A percentile compares a stretch with the other conserved stretches of the same genome.
These are phyloP conservation scores for Intellagama lesueurii DNA, from an alignment of 2,797 vertebrate species.

Conservation along the genomic window DNA sequence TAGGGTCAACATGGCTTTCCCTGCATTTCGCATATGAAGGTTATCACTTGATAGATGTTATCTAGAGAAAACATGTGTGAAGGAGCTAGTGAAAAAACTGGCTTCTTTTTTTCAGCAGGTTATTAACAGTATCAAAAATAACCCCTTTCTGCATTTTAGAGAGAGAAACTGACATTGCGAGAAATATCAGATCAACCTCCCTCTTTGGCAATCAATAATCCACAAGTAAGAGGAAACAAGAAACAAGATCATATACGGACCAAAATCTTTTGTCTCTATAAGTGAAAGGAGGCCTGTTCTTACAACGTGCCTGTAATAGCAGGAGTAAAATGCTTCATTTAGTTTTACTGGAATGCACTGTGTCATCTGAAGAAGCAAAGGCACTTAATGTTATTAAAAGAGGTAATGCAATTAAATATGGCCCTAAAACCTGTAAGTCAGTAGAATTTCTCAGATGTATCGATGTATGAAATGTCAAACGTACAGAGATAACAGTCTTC, in stretches of 20 bases:
- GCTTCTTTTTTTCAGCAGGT: neutral
- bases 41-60: neutral
- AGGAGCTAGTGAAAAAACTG: neutral
- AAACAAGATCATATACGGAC: neutral
- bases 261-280: conserved; percentile 16
- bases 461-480: conserved; percentile 4
- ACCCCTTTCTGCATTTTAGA: neutral
- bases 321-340: conserved; percentile 26
- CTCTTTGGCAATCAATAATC: conserved; percentile 3
- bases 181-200: conserved; percentile 2
- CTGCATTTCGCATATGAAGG: neutral
- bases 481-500: neutral
- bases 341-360: conserved; percentile 14
- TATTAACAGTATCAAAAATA: conserved; percentile 5
- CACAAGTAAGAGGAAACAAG: conserved; percentile 3
- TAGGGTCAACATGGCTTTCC: too few species aligned
- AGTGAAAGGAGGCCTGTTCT: conserved; percentile 1
- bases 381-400: conserved; percentile 4
- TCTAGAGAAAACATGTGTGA: neutral
- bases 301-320: neutral
- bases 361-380: conserved; percentile 4
- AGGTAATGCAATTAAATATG: conserved; percentile 16
- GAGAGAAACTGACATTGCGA: neutral
- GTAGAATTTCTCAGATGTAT: neutral
- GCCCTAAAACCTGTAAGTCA: neutral